A percentile compares a stretch with the other conserved stretches of the same genome.
phyloP scores from a whole-genome alignment of 2,888 invertebrate species.

The Sarcophaga rosellei region DNA sequence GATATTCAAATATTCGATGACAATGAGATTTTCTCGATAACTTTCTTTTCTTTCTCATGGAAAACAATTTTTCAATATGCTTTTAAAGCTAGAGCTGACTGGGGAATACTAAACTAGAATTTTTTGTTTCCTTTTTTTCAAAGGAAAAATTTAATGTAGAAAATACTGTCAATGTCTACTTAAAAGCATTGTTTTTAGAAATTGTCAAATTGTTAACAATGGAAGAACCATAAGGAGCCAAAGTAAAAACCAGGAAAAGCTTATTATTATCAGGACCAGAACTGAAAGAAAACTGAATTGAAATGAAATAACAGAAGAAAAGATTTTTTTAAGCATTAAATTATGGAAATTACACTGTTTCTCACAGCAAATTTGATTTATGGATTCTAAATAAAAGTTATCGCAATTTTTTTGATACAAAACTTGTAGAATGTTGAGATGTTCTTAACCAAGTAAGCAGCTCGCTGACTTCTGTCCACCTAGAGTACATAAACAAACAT shows the following conservation, averaged over 20 bases:
- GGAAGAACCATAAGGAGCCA: constrained; percentile 13
- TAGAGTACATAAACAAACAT: too few relatives aligned
- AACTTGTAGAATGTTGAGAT: too few relatives aligned
- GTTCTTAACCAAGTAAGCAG: too few relatives aligned
- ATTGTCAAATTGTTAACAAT: constrained; percentile 36
- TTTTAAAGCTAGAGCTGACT: constrained; percentile 17
- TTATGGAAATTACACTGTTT: constrained; percentile 53
- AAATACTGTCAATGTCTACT: constrained; percentile 62
- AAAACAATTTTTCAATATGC: constrained; percentile 56
- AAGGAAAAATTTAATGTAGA: neutral
- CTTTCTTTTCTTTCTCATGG: neutral
- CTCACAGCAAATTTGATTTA: neutral
- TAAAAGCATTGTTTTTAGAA: constrained; percentile 25
- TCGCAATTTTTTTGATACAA: too few relatives aligned
- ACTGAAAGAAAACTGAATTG: constrained; percentile 27
- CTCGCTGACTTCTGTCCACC: too few relatives aligned
- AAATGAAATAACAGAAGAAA: neutral
- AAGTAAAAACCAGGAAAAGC: constrained; percentile 29
- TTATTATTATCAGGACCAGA: constrained; percentile 66
- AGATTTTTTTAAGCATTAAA: constrained; percentile 32
- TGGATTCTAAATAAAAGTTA: too few relatives aligned
- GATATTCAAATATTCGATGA: constrained; percentile 6
- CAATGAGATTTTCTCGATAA: constrained; percentile 35
- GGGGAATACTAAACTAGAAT: neutral
- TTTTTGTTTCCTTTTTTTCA: neutral